Evolutionary conservation across 2,113 vertebrate genomes (phyloP).

Genomic region (Fregata magnificens): DNA sequence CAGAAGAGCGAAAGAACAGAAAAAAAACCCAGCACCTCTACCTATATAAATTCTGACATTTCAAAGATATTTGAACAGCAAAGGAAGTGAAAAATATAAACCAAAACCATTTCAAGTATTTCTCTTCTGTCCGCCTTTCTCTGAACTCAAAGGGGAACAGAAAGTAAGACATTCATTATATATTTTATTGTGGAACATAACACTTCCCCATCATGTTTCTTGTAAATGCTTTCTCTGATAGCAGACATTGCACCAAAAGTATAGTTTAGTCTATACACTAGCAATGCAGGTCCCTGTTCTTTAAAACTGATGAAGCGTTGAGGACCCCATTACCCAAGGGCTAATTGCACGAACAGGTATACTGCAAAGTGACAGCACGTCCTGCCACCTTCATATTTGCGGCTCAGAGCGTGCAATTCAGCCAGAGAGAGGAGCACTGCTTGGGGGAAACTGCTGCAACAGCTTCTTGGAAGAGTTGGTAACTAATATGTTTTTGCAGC

Average conservation of each 20-base stretch:
- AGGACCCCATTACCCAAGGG: not conserved
- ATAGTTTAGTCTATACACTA: not conserved
- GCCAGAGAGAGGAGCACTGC: not conserved
- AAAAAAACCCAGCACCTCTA: not conserved
- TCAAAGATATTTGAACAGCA: not conserved
- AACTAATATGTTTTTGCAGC: not conserved
- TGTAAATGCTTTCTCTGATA: not conserved
- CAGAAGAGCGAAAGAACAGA: not conserved
- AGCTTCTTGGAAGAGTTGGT: not conserved
- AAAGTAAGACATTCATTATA: not conserved
- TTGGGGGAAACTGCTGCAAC: not conserved
- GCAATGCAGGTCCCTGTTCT: not conserved
- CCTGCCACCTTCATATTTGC: not conserved
- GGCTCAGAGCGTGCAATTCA: not conserved
- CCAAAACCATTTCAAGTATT: not conserved
- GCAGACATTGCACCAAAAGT: not conserved
- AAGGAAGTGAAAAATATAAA: not conserved
- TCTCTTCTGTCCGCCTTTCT: not conserved
- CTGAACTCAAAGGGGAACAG: not conserved
- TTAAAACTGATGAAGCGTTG: not conserved
- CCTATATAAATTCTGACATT: not conserved
- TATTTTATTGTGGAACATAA: not conserved
- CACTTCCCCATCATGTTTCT: not conserved
- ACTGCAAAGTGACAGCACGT: not conserved
- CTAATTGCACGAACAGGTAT: not conserved